Base-by-base conservation (phyloP, 2,113 vertebrate species). In the Vireo altiloquus region DNA sequence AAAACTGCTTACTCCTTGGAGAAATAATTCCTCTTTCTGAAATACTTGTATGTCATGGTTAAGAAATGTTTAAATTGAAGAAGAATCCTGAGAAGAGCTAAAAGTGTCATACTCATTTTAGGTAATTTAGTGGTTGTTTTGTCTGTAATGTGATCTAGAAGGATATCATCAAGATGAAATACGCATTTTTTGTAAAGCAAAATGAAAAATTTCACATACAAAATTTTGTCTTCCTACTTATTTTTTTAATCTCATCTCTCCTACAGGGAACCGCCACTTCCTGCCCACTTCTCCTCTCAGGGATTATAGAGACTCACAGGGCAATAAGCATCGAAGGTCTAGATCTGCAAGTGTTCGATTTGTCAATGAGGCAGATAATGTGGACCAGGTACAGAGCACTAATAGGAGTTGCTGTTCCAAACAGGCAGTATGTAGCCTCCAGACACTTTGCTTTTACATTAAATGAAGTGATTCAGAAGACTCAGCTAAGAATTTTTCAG, bases 221-320 rank as follows among this genome's bases (percentile, higher is more conserved):
- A 44, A 80, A 8, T 75, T 54, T 89, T 94, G 81, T 88, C 35
- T 91, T 80, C 18, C 16, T 68, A 9, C 77, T 70, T 50, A 8
- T 78, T 77, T n/a, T 79, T 83, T 90, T 79, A 28, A 9, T 94
- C 30, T 96, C 27, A 87, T 92, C 69, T n/a, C 75, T 87, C 88
- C 57, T 97, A n/a, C 97, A 99, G 99, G 98, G 13, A 97, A 89
- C 35, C 94, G 33, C 39, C 97, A 77, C 78, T 98, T 99, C 89
- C 82, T 96, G 69, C 98, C 99, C 65, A 99, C 99, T 44, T 99
- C 99, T 85, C 98, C 99, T 47, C 98, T 99, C 87, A 98, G 95
- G 95, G 98, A 98, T 92, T 98, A 98, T 57, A 94, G 91, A 68
- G 95, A 94, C 64, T 39, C 85, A 10, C 95, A 94, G 68, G 85